Base-by-base conservation (phyloP, 2,888 invertebrate genomes). In the Cephalotes varians region DNA sequence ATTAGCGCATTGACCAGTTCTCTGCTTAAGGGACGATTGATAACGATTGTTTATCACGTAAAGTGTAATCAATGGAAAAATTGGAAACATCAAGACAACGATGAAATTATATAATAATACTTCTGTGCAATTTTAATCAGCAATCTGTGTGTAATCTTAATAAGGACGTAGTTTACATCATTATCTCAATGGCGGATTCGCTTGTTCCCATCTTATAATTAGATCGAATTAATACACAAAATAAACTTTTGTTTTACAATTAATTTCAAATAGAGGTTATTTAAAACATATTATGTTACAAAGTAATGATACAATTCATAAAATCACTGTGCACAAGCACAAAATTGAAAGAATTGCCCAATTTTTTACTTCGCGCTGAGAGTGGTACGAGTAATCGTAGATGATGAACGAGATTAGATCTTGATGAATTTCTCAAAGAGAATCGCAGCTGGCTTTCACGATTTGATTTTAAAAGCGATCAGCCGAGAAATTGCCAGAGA, bases 401-500 rank as follows among this genome's bases (percentile, higher is more conserved):
- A 7, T 15, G 31, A 51, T 1, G 1, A 49, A 49, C n/a, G 6
- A 31, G n/a, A 74, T 54, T 54, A 40, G 18, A 44, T 49, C 9
- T 31, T 62, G 31, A 73, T 81, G 18, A 49, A 62, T 56, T 56
- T 44, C 18, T 1, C 34, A 12, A n/a, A 12, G 56, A 21, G 60
- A 40, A 65, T 40, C 9, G 51, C 18, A 21, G 0, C 10, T 5
- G 10, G 21, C 9, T 34, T 12, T 49, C 54, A 49, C 81, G 82
- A 85, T 81, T 82, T 79, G 71, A 62, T 86, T 83, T 28, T 81
- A 81, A 54, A 56, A 58, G 62, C 44, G 56, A 81, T 34, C 74
- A 47, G 10, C 74, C 62, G 82, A 81, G 81, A 83, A 88, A 89
- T 89, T 84, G 56, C 67, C 76, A 72, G 79, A 72, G 79, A 83